Percentiles rank a stretch among this genome's conserved stretches.
Conservation (phyloP, 2,113 vertebrate species). For the Phodopus roborovskii region DNA sequence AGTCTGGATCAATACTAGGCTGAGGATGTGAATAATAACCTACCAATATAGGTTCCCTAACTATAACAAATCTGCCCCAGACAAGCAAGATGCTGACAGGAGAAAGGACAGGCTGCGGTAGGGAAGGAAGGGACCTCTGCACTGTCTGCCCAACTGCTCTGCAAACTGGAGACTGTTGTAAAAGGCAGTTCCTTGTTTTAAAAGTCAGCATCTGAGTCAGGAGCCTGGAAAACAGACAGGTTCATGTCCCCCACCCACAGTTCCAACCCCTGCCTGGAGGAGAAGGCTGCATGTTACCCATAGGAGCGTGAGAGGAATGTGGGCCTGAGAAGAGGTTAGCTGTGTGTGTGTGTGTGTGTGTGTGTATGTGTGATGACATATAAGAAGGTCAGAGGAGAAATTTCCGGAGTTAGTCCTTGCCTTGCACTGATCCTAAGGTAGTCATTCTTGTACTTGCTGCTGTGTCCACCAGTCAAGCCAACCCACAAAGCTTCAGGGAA, state of each 20-base stretch:
- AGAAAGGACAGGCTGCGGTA: neutral
- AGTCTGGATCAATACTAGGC: neutral
- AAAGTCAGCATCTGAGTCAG: neutral
- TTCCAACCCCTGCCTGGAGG: neutral
- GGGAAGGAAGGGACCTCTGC: neutral
- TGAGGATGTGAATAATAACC: neutral
- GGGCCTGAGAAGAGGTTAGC: neutral
- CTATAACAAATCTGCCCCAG: neutral
- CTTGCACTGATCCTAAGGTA: neutral
- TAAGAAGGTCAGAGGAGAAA: neutral
- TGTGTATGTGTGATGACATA: neutral
- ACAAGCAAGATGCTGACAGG: neutral
- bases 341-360: neutral
- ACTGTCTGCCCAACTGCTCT: neutral
- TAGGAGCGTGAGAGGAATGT: neutral
- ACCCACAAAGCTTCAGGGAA: neutral
- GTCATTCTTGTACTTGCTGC: neutral
- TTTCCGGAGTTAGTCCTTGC: neutral
- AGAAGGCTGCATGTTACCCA: neutral
- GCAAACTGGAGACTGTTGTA: neutral
- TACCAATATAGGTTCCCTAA: neutral
- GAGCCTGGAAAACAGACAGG: neutral
- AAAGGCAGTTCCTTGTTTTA: slow-evolving; percentile 24
- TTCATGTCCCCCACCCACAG: neutral
- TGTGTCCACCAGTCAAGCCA: neutral